Conservation (phyloP, 1,140 invertebrate species). For the Drosophila arawakana region DNA sequence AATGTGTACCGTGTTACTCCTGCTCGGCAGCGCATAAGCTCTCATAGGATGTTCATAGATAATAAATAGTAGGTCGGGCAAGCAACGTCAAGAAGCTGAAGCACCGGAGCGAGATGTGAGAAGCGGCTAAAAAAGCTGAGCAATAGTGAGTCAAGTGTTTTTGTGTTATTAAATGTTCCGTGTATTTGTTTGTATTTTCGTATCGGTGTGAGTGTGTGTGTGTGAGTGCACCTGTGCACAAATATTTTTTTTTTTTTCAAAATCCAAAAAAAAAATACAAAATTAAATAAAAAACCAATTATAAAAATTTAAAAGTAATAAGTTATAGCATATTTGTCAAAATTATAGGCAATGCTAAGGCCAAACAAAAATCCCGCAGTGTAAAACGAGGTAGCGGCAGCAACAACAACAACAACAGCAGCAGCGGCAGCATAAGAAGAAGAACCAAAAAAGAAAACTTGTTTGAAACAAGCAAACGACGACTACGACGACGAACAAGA, state of each 20-base stretch:
- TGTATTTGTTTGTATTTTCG: conserved; percentile 42
- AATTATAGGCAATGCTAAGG: conserved; percentile 21
- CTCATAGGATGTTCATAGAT: conserved; percentile 50
- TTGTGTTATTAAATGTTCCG: conserved; percentile 71
- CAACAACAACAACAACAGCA: conserved; percentile 11
- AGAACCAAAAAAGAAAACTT: conserved; percentile 74
- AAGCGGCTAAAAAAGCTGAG: conserved; percentile 52
- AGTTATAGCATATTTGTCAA: conserved; percentile 31
- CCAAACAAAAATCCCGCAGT: conserved; percentile 51
- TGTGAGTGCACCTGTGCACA: conserved; percentile 14
- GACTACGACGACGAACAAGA: conserved; percentile 47
- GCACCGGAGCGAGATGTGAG: conserved; percentile 51
- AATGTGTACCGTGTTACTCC: conserved; percentile 37
- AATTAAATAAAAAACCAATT: conserved; percentile 5
- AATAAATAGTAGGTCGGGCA: conserved; percentile 61
- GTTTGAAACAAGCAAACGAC: conserved; percentile 64
- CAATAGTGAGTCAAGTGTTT: conserved; percentile 63
- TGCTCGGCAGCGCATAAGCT: conserved; percentile 30
- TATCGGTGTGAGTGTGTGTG: conserved; percentile 9
- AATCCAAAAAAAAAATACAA: conserved; percentile 5
- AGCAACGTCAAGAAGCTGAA: conserved; percentile 52
- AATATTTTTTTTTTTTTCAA: conserved; percentile 14
- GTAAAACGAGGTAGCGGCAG: conserved; percentile 49
- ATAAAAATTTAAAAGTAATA: conserved; percentile 6
- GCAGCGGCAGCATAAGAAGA: conserved; percentile 44